These are phyloP conservation scores for Malurus leucopterus DNA, from an alignment of 2,797 vertebrate genomes.

Conservation along the genomic window DNA sequence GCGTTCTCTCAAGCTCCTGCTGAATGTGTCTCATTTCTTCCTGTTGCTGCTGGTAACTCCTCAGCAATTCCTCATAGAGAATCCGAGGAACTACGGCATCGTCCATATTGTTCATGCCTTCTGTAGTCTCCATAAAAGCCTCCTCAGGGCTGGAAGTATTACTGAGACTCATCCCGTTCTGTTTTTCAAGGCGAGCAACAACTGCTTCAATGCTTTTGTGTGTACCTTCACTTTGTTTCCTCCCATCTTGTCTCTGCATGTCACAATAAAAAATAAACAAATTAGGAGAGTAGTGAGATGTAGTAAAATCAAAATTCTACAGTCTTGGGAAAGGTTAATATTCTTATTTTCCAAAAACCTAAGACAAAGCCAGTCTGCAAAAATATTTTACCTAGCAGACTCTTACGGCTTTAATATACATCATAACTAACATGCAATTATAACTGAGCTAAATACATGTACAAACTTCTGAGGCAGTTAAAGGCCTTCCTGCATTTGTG, in stretches of 20 bases:
- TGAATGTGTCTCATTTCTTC: conserved; percentile 97
- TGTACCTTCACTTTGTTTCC: conserved; percentile 76
- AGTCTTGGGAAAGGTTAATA: not conserved
- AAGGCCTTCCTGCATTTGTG: not conserved
- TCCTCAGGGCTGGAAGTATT: conserved; percentile 82
- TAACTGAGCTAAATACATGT: not conserved
- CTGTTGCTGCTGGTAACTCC: conserved; percentile 95
- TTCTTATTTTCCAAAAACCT: not conserved
- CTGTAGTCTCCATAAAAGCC: conserved; percentile 81
- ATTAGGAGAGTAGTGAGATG: conserved; percentile 21
- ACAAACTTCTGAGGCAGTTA: not conserved
- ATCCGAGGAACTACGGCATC: conserved; percentile 85
- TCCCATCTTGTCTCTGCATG: conserved; percentile 76
- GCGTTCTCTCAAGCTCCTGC: conserved; percentile 94
- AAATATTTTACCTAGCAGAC: not conserved
- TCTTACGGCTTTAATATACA: not conserved
- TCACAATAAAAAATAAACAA: conserved; percentile 17
- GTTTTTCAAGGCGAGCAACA: conserved; percentile 91
- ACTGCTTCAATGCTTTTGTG: conserved; percentile 96
- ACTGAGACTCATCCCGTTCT: conserved; percentile 86
- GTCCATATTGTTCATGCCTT: conserved; percentile 81
- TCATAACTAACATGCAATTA: not conserved
- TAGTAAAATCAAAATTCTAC: not conserved
- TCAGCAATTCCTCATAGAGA: conserved; percentile 93
- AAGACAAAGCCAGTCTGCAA: not conserved